Percentiles rank a stretch among this genome's conserved stretches.
phyloP scores from a whole-genome alignment of 2,888 invertebrate species.

The Rhaphigaster nebulosa region DNA sequence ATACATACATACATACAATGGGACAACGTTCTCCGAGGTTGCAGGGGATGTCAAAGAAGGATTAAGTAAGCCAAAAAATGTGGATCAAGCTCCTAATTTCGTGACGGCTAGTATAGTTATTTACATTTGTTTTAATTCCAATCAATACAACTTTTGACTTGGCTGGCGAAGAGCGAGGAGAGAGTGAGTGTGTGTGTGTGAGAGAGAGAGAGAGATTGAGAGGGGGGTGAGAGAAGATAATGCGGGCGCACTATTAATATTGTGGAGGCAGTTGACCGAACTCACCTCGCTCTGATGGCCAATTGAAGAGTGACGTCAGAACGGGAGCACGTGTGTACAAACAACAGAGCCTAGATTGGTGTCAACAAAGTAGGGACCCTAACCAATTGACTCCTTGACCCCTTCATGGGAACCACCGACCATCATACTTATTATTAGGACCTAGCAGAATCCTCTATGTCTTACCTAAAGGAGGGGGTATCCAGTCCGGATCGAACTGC shows the following conservation, averaged over 20 bases:
- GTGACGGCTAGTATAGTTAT: no score
- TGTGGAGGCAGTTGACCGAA: conserved; percentile 35
- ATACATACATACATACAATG: no score
- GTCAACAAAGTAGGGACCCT: conserved; percentile 61
- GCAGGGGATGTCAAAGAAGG: no score
- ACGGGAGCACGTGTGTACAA: conserved; percentile 62
- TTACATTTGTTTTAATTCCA: no score
- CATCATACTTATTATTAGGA: conserved; percentile 43
- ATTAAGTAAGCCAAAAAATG: no score
- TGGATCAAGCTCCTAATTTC: no score
- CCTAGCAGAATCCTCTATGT: background rate
- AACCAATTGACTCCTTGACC: conserved; percentile 54
- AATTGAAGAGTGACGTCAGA: conserved; percentile 50
- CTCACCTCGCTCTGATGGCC: conserved; percentile 23
- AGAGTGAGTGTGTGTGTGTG: no score
- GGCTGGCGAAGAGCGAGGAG: no score
- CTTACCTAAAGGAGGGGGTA: conserved; percentile 4
- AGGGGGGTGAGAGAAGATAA: background rate
- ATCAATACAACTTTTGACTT: no score
- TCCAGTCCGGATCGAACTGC: background rate
- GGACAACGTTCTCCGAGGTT: no score
- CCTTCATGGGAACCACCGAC: conserved; percentile 17
- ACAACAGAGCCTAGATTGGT: conserved; percentile 62
- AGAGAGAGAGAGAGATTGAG: no score
- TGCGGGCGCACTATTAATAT: conserved; percentile 18